Base-by-base conservation (phyloP, 2,888 invertebrate genomes). In the Caenorhabditis doughertyi region DNA sequence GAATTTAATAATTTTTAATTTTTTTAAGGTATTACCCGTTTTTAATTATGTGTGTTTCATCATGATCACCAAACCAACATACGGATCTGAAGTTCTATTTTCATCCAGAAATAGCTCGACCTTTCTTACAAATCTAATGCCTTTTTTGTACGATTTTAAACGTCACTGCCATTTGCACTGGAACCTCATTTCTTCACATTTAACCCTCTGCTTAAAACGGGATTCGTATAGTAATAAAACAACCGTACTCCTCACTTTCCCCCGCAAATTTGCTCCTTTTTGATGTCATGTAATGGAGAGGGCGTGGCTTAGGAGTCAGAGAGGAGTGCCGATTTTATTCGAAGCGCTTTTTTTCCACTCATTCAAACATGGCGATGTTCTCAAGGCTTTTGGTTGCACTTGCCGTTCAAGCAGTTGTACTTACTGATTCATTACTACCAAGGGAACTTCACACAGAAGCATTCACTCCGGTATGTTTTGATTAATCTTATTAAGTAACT, bases 161-260 rank as follows among this genome's bases (percentile, higher is more conserved):
- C 32, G 32, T 32, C 32, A 39, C 39, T n/a, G 35, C 35, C 35
- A 35, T 35, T 35, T 35, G 35, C 9, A 35, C 35, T 7, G n/a
- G n/a, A n/a, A n/a, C n/a, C n/a, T 32, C 16, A 18, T 47, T 18
- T 18, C 44, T 27, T 27, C 42, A 25, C 39, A 25, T 27, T 60
- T 25, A 60, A 13, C 42, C n/a, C 27, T n/a, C 9, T 49, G 55
- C 44, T 29, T 13, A 35, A 58, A 58, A 64, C 44, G 11, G 49
- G n/a, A 21, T 51, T 74, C 55, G 74, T 76, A 76, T 76, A 76
- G 76, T 60, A 35, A 60, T 68, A 60, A 67, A 76, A 49, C 51
- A 21, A 76, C 67, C 11, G 76, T 76, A 27, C 47, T 5, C 42
- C 3, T 3, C 9, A 49, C 23, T 44, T 44, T 51, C 42, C 53